Conservation (phyloP, 1,140 invertebrate genomes). For the Rhagoletis pomonella region DNA sequence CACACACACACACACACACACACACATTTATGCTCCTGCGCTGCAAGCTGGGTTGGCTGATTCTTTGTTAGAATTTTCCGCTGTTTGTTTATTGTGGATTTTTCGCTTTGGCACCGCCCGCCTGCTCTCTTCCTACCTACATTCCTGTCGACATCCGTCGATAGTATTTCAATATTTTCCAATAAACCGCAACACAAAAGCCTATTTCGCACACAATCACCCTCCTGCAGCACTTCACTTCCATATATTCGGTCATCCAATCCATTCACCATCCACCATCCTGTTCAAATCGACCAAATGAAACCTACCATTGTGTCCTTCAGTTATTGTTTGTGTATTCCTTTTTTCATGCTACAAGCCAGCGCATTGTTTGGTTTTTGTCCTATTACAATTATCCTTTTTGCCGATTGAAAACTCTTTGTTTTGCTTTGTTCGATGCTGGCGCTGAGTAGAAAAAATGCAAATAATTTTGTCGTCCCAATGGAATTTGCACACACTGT, state of each 20-base stretch:
- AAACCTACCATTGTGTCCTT: neutral
- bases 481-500: neutral
- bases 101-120: neutral
- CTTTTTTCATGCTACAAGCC: neutral
- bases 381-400: slow-evolving; percentile 38
- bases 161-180: neutral
- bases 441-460: neutral
- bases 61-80: neutral
- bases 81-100: neutral
- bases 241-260: neutral
- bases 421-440: neutral
- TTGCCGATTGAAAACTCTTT: slow-evolving; percentile 14
- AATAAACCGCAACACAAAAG: slow-evolving; percentile 43
- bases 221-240: neutral
- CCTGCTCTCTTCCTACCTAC: neutral
- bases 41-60: neutral
- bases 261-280: neutral
- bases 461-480: neutral
- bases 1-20: neutral
- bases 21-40: neutral
- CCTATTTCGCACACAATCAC: slow-evolving; percentile 5
- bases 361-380: slow-evolving; percentile 34
- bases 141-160: neutral
- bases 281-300: neutral
- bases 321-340: slow-evolving; percentile 5